phyloP scores from a whole-genome alignment of 1,140 invertebrate species.

The Sminthurinus signatus region DNA sequence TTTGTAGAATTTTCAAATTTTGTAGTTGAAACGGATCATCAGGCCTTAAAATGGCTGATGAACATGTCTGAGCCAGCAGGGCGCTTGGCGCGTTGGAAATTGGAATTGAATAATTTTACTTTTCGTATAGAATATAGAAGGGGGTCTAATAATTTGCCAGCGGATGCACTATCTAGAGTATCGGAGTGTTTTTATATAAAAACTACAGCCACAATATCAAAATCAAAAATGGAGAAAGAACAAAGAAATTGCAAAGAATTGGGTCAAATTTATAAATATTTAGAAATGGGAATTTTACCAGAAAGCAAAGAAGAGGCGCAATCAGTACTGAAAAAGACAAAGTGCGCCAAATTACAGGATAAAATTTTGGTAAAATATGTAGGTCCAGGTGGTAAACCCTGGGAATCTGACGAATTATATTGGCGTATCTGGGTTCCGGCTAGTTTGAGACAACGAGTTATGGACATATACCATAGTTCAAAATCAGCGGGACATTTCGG shows the following conservation, averaged over 20 bases:
- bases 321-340: neutral
- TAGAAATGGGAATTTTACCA: neutral
- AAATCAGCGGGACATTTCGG: conserved; percentile 1
- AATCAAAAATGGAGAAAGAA: neutral
- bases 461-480: conserved; percentile 1
- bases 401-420: conserved; percentile 6
- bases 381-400: conserved; percentile 1
- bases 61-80: conserved; percentile 18
- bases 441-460: neutral
- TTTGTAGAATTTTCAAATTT: conserved; percentile 46
- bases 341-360: neutral
- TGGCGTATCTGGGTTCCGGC: conserved; percentile 9
- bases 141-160: neutral
- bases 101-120: conserved; percentile 33
- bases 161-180: neutral
- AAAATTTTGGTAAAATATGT: neutral
- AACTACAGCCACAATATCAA: neutral
- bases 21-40: conserved; percentile 51
- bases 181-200: neutral
- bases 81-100: conserved; percentile 32
- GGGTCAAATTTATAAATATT: neutral
- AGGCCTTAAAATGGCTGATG: conserved; percentile 47
- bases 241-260: neutral
- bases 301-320: neutral
- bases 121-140: conserved; percentile 38